phyloP scores from a whole-genome alignment of 2,113 vertebrate genomes.

The Psettodes erumei region DNA sequence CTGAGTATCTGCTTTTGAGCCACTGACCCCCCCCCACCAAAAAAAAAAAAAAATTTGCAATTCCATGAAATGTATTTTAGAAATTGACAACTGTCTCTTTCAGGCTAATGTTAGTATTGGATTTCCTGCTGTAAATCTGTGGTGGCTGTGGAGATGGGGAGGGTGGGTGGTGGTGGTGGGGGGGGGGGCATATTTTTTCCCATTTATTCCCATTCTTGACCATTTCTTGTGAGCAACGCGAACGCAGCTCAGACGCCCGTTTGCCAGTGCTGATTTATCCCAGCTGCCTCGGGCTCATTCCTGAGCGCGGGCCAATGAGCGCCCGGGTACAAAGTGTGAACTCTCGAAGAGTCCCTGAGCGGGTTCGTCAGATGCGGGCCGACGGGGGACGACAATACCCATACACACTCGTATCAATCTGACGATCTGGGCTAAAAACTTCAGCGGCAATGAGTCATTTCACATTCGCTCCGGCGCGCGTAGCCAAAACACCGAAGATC shows the following conservation, averaged over 20 bases:
- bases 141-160: conserved; percentile 7
- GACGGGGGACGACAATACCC: conserved; percentile 14
- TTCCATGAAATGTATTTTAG: conserved; percentile 10
- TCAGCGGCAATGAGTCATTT: conserved; percentile 29
- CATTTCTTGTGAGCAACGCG: neutral
- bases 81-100: conserved; percentile 17
- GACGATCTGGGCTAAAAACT: conserved; percentile 48
- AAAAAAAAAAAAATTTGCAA: neutral
- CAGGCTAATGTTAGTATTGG: conserved; percentile 11
- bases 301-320: neutral
- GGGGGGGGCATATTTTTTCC: neutral
- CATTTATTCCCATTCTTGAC: conserved; percentile 14
- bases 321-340: neutral
- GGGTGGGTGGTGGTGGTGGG: neutral
- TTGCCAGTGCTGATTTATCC: conserved; percentile 14
- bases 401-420: conserved; percentile 30
- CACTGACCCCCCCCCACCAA: too few relatives aligned
- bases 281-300: conserved; percentile 17
- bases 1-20: neutral
- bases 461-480: conserved; percentile 28
- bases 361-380: conserved; percentile 12
- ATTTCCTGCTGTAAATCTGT: conserved; percentile 15
- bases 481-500: conserved; percentile 32
- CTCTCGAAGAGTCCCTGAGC: neutral
- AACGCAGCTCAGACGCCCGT: neutral